A percentile compares a stretch with the other conserved stretches of the same genome.
phyloP scores from a whole-genome alignment of 2,888 invertebrate species.

The Pollenia labialis region DNA sequence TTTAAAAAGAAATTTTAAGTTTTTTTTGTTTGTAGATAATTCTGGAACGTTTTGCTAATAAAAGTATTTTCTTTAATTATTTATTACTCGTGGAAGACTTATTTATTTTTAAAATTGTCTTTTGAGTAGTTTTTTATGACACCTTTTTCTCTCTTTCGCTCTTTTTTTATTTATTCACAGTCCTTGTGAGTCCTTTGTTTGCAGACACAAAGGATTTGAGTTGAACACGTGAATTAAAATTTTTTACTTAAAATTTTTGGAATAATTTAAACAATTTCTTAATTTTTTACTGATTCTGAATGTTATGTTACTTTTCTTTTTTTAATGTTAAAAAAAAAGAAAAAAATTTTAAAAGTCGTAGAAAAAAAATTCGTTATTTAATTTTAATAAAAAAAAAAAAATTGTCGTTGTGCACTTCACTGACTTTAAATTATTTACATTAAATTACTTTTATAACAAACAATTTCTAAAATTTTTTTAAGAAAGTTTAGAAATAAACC shows the following conservation, averaged over 20 bases:
- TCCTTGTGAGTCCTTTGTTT: conserved; percentile 64
- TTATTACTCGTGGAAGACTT: conserved; percentile 9
- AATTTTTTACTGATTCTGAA: neutral
- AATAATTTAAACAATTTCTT: conserved; percentile 26
- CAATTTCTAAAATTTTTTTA: conserved; percentile 41
- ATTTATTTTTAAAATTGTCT: neutral
- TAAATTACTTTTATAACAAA: conserved; percentile 14
- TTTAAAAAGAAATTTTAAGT: conserved; percentile 28
- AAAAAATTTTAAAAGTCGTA: conserved; percentile 39
- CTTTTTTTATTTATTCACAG: conserved; percentile 51
- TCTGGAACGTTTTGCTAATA: neutral
- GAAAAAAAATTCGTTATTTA: conserved; percentile 52
- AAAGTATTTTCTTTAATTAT: neutral
- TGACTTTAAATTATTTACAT: conserved; percentile 30
- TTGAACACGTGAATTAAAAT: conserved; percentile 60
- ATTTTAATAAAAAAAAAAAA: conserved; percentile 30
- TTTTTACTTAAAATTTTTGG: conserved; percentile 4
- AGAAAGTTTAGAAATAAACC: conserved; percentile 13
- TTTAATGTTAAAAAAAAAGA: conserved; percentile 47
- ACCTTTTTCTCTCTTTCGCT: conserved; percentile 7
- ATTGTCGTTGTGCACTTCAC: conserved; percentile 63
- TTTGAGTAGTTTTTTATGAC: conserved; percentile 15
- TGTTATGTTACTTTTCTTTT: conserved; percentile 66
- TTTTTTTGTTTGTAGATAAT: neutral
- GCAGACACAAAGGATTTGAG: conserved; percentile 62